A percentile compares a stretch with the other conserved stretches of the same genome.
phyloP scores from a whole-genome alignment of 2,888 invertebrate genomes.

The Nomada hirtipes region DNA sequence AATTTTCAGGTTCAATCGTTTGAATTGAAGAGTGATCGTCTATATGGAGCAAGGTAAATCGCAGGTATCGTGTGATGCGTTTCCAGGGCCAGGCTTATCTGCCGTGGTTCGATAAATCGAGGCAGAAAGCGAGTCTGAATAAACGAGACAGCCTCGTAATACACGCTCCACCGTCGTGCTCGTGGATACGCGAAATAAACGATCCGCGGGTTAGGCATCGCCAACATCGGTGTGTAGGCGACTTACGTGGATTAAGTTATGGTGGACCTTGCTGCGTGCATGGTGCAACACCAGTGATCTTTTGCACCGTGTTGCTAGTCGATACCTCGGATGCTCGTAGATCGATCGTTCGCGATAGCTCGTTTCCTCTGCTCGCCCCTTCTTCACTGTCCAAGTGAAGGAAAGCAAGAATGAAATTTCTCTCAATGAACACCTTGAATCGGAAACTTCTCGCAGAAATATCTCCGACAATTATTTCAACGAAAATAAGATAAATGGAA shows the following conservation, averaged over 20 bases:
- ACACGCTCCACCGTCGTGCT: slow-evolving; percentile 55
- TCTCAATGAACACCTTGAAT: slow-evolving; percentile 16
- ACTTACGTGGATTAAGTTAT: slow-evolving; percentile 75
- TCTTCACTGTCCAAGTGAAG: background rate
- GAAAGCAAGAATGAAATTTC: slow-evolving; percentile 42
- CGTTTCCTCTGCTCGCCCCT: slow-evolving; percentile 10
- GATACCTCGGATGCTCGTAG: slow-evolving; percentile 53
- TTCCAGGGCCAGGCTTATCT: slow-evolving; percentile 58
- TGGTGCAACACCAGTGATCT: slow-evolving; percentile 67
- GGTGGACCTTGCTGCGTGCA: slow-evolving; percentile 70
- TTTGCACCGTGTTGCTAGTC: slow-evolving; percentile 55
- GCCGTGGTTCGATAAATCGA: slow-evolving; percentile 61
- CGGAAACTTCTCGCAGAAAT: background rate
- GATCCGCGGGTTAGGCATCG: slow-evolving; percentile 62
- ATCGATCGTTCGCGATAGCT: slow-evolving; percentile 57
- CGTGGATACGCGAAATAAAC: slow-evolving; percentile 73
- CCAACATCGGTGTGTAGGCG: slow-evolving; percentile 69
- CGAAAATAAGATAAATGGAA: background rate
- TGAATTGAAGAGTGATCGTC: no score
- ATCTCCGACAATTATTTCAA: no score
- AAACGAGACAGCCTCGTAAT: slow-evolving; percentile 67
- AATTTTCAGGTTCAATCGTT: no score
- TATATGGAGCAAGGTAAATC: slow-evolving; percentile 44
- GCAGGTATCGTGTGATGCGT: slow-evolving; percentile 49
- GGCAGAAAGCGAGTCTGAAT: slow-evolving; percentile 64